phyloP scores from a whole-genome alignment of 2,797 vertebrate species.

The Eulemur coronatus region DNA sequence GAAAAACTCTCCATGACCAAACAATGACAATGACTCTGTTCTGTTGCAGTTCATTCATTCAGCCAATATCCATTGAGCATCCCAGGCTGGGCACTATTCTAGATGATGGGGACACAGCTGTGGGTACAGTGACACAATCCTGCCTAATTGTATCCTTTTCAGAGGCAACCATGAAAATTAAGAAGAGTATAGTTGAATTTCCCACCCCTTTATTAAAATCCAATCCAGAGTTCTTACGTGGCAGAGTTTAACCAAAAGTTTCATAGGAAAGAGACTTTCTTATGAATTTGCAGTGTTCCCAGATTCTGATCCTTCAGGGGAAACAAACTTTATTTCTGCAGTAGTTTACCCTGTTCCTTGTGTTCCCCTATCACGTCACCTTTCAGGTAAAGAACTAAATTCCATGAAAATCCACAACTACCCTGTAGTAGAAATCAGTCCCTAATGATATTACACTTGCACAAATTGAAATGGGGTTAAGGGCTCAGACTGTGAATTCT shows the following conservation, averaged over 20 bases:
- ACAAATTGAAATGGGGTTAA: conserved; percentile 77
- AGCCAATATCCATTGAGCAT: background rate
- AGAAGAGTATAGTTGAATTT: conserved; percentile 19
- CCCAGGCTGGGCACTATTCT: background rate
- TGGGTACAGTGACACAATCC: background rate
- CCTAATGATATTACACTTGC: conserved; percentile 71
- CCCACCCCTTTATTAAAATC: background rate
- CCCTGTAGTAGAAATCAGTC: conserved; percentile 52
- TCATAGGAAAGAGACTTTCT: conserved; percentile 30
- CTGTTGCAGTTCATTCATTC: background rate
- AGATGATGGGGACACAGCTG: conserved; percentile 14
- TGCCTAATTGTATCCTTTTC: background rate
- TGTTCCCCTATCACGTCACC: background rate
- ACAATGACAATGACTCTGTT: background rate
- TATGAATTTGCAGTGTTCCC: background rate
- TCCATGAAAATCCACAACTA: conserved; percentile 57
- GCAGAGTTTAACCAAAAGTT: conserved; percentile 33
- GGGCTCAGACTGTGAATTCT: conserved; percentile 70
- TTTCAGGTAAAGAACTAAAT: conserved; percentile 54
- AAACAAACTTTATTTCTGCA: conserved; percentile 21
- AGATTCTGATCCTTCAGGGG: background rate
- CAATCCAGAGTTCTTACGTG: background rate
- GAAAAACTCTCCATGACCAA: background rate
- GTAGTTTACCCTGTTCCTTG: background rate
- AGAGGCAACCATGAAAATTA: conserved; percentile 25